Evolutionary conservation across 1,140 invertebrate species (phyloP), one percentile per base, ranked within the genome.

Genomic region (Ceratitis capitata): DNA sequence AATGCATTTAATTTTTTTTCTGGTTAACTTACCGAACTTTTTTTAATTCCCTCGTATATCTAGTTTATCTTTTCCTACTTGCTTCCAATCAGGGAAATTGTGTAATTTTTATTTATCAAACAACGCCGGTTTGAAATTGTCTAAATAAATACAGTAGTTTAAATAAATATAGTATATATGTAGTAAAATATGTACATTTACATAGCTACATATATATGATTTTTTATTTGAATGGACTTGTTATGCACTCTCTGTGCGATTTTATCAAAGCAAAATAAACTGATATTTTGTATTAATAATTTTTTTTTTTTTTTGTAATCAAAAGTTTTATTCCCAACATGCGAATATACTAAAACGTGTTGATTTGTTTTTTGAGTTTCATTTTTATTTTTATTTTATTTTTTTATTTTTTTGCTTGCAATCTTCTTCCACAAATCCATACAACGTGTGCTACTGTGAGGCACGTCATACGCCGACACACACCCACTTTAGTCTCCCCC

Each of bases 241-340:
- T 78, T 78, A 23, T 78, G 7, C 39, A n/a, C 39, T n/a, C 69
- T 45, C n/a, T 78, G 39, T 78, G 69, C 26, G 69, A 45, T 78
- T 14, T 78, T 26, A 78, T 45, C 45, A 39, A 45, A 78, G 39
- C 42, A 78, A 78, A 78, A 19, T 47, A n/a, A 45, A 45, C 39
- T 78, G n/a, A 78, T 42, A 39, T 23, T n/a, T 19, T n/a, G 51
- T 56, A 23, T 12, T 47, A 6, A 12, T 47, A 6, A 6, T 47
- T 47, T 64, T 64, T 64, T 19, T 82, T 82, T 3, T 83, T 83
- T 53, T 83, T 83, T 32, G 82, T 32, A 83, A 83, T 83, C 82
- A 83, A 83, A 83, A 83, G 45, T 83, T 83, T 83, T 83, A 83
- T 83, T 83, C 82, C 82, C 82, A 83, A 51, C 32, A 26, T 35